Conservation (phyloP, 2,888 invertebrate genomes). For the Heliconius charithonia region DNA sequence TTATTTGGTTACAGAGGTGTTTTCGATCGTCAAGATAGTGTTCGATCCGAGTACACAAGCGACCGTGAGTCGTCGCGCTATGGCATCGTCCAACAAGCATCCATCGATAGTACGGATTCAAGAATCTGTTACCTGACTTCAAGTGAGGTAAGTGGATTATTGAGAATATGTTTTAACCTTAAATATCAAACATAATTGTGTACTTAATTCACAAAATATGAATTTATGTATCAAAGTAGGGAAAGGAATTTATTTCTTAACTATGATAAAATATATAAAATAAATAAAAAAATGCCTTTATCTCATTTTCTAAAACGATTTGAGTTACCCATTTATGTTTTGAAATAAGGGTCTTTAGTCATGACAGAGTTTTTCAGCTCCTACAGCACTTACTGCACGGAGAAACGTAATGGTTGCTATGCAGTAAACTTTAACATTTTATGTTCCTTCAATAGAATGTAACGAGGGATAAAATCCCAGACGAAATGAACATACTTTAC, state of each 20-base stretch:
- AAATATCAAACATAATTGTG: background rate
- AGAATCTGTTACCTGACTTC: conserved; percentile 96
- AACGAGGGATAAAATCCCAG: conserved; percentile 45
- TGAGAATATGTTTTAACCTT: background rate
- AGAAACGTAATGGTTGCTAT: conserved; percentile 37
- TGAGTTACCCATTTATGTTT: conserved; percentile 25
- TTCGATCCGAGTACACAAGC: conserved; percentile 94
- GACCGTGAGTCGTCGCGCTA: conserved; percentile 93
- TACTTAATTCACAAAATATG: background rate
- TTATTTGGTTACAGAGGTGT: conserved; percentile 86
- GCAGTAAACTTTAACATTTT: conserved; percentile 44
- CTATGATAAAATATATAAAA: background rate
- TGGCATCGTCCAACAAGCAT: conserved; percentile 96
- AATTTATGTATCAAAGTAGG: background rate
- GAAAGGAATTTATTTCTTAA: background rate
- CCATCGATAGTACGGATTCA: conserved; percentile 96
- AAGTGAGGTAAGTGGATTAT: conserved; percentile 91
- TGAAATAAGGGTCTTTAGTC: conserved; percentile 31
- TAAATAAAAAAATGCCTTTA: conserved; percentile 1
- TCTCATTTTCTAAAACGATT: conserved; percentile 23
- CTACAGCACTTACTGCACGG: conserved; percentile 37
- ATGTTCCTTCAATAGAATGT: conserved; percentile 46
- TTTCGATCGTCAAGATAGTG: conserved; percentile 94
- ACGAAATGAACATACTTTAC: conserved; percentile 37
- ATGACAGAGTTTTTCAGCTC: conserved; percentile 40